A percentile compares a stretch with the other conserved stretches of the same genome.
These are phyloP conservation scores for Acrossocheilus wenchowensis DNA, from an alignment of 2,797 vertebrate species.

Conservation along the genomic window DNA sequence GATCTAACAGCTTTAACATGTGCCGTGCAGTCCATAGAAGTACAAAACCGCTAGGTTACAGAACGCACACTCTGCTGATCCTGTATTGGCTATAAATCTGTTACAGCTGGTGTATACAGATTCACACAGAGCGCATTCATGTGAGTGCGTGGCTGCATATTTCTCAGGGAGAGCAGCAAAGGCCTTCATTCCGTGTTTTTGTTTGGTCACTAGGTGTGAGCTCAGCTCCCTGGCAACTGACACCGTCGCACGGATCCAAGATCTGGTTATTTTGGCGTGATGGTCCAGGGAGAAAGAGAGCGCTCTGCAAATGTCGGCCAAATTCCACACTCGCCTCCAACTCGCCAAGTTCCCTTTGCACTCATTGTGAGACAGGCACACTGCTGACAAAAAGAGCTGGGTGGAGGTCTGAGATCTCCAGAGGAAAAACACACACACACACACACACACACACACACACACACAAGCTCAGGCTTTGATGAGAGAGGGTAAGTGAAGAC, in stretches of 20 bases:
- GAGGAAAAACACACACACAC: slow-evolving; percentile 46
- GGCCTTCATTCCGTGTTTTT: slow-evolving; percentile 53
- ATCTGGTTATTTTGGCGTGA: slow-evolving; percentile 60
- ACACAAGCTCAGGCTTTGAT: slow-evolving; percentile 38
- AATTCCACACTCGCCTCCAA: slow-evolving; percentile 56
- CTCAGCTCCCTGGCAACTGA: slow-evolving; percentile 60
- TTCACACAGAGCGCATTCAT: slow-evolving; percentile 19
- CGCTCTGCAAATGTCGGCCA: slow-evolving; percentile 55
- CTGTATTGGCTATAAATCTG: slow-evolving; percentile 30
- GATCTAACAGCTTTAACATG: slow-evolving; percentile 7
- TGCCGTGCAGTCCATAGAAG: slow-evolving; percentile 11
- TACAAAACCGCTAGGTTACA: slow-evolving; percentile 7
- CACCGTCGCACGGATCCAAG: slow-evolving; percentile 44
- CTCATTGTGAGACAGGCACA: slow-evolving; percentile 46
- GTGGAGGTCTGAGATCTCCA: slow-evolving; percentile 58
- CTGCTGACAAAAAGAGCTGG: slow-evolving; percentile 46
- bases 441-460: not conserved
- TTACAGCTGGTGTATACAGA: slow-evolving; percentile 46
- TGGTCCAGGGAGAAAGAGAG: slow-evolving; percentile 27
- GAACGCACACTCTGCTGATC: not conserved
- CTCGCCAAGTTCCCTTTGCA: slow-evolving; percentile 47
- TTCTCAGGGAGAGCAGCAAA: slow-evolving; percentile 44
- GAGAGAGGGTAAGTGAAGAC: slow-evolving; percentile 20
- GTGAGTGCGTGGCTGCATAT: slow-evolving; percentile 41
- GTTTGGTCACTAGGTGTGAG: slow-evolving; percentile 65